Evolutionary conservation across 2,797 vertebrate genomes (phyloP), one percentile per base, ranked within the genome.

Genomic region (Babyrousa celebensis): DNA sequence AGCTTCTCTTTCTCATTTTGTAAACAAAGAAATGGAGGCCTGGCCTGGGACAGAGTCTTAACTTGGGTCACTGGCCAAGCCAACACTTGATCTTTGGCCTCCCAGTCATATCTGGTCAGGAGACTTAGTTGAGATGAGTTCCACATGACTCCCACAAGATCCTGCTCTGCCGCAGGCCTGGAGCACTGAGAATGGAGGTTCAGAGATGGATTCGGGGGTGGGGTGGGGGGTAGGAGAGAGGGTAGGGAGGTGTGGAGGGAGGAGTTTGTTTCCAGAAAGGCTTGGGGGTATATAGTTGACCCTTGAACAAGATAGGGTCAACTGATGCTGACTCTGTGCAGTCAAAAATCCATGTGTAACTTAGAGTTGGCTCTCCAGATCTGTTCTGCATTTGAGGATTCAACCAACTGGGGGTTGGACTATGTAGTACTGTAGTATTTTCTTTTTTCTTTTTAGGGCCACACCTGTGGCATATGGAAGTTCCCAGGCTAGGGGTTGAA

Each of bases 71-170:
- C n/a, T 25, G 40, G 43, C 67, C 58, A 60, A 36, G 25, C 43
- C 32, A 12, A 43, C 67, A 67, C 68, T n/a, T 58, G 25, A 17
- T 67, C 15, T 52, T 52, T 63, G 70, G n/a, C 27, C 32, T 87
- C 71, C 62, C 29, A 80, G 56, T 18, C 25, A 11, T 11, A 27
- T 90, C 54, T 83, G 71, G 71, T 93, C 90, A 96, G 91, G 84
- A 92, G 91, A 72, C 74, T 63, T 82, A 54, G 43, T 78, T 16
- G 65, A 7, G 36, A 80, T 79, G 48, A 52, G 8, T 54, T 83
- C 43, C 78, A 63, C 58, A 12, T 89, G 91, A 97, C 75, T 91
- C 62, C 32, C 93, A 91, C 10, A 62, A 56, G 95, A 91, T 88
- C 82, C 32, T 36, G 20, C 43, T 79, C 18, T 72, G 80, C 62